Percentiles rank a stretch among this genome's conserved stretches.
These are phyloP conservation scores for Trachemys scripta DNA, from an alignment of 2,113 vertebrate species.

Conservation along the genomic window DNA sequence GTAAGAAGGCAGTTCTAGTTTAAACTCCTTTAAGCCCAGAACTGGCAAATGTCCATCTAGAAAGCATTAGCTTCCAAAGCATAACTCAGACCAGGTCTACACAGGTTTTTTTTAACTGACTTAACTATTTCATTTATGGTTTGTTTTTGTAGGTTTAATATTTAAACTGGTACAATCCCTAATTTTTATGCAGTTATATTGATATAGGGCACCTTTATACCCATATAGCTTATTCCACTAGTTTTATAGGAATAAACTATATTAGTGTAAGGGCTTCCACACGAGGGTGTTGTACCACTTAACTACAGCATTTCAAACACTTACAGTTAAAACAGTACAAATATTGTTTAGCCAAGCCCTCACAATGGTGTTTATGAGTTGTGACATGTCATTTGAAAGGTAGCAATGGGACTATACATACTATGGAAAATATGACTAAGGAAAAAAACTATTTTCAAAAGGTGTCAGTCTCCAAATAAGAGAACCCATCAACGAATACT, in stretches of 20 bases:
- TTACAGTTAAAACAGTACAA: neutral
- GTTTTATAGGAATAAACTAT: neutral
- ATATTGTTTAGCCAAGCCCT: neutral
- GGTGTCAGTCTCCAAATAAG: neutral
- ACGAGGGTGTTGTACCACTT: neutral
- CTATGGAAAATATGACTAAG: neutral
- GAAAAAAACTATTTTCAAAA: neutral
- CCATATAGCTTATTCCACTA: neutral
- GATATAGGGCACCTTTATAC: neutral
- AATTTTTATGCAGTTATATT: neutral
- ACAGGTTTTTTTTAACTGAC: neutral
- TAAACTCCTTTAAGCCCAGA: neutral
- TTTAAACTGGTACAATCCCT: neutral
- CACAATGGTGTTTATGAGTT: neutral
- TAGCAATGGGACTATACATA: neutral
- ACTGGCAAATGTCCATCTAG: neutral
- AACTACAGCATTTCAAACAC: neutral
- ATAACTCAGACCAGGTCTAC: neutral
- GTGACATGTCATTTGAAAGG: neutral
- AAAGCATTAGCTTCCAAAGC: neutral
- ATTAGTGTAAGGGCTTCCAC: neutral
- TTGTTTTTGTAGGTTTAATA: neutral
- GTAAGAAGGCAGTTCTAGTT: neutral
- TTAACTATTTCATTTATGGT: neutral
- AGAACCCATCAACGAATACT: neutral